Evolutionary conservation across 2,797 vertebrate genomes (phyloP).

Genomic region (Oophaga sylvatica): DNA sequence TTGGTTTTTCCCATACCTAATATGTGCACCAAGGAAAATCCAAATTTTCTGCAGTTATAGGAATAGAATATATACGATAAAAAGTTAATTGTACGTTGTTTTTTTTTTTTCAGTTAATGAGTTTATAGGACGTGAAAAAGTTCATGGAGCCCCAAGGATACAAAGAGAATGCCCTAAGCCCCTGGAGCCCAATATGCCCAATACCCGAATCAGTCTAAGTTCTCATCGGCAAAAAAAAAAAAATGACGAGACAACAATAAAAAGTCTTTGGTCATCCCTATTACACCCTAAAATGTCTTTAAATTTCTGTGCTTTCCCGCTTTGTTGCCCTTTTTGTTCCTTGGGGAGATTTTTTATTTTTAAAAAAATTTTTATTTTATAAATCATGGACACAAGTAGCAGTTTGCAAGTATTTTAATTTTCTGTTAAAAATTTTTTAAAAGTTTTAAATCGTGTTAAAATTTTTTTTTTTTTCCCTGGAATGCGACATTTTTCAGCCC

Average conservation of each 20-base stretch:
- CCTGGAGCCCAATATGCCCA: slow-evolving; percentile 72
- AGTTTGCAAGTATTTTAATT: slow-evolving; percentile 1
- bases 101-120: slow-evolving; percentile 86
- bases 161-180: slow-evolving; percentile 64
- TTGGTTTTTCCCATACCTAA: background rate
- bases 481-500: background rate
- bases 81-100: slow-evolving; percentile 1
- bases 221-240: background rate
- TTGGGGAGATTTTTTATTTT: slow-evolving; percentile 4
- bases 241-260: slow-evolving; percentile 55
- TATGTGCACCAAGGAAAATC: background rate
- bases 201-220: slow-evolving; percentile 67
- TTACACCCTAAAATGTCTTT: background rate
- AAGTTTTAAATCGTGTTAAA: background rate
- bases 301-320: slow-evolving; percentile 73
- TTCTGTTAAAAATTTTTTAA: slow-evolving; percentile 3
- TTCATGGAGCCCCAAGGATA: slow-evolving; percentile 79
- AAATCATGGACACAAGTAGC: slow-evolving; percentile 22
- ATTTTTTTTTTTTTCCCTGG: background rate
- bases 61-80: background rate
- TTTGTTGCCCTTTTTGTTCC: slow-evolving; percentile 69
- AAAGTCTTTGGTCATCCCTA: slow-evolving; percentile 62
- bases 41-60: background rate
- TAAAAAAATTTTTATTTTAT: background rate
- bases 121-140: slow-evolving; percentile 99